Percentiles rank a stretch among this genome's conserved stretches.
Evolutionary conservation across 2,797 vertebrate genomes (phyloP).

Genomic region (Crenichthys baileyi): DNA sequence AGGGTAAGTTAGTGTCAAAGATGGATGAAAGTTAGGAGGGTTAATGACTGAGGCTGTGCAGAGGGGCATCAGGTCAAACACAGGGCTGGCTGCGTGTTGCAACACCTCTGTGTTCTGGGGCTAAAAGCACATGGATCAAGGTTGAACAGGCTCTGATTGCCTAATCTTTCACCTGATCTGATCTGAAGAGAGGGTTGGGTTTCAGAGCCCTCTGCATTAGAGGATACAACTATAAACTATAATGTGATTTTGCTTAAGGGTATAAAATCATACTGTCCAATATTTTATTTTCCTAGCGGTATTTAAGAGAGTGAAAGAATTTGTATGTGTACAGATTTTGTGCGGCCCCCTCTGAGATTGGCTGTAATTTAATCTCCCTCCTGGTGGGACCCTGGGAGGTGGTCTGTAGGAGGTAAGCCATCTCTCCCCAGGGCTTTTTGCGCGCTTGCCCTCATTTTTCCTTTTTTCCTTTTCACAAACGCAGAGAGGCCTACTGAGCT

Average conservation of each 20-base stretch:
- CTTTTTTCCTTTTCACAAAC: conserved; percentile 29
- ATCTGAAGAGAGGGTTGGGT: conserved; percentile 23
- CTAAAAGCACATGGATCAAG: conserved; percentile 47
- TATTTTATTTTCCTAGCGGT: conserved; percentile 45
- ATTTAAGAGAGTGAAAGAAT: conserved; percentile 28
- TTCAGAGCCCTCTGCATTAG: conserved; percentile 16
- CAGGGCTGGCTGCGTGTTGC: conserved; percentile 47
- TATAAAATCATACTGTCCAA: conserved; percentile 39
- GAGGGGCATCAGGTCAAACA: conserved; percentile 48
- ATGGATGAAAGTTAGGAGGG: conserved; percentile 31
- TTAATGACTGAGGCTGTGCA: conserved; percentile 19
- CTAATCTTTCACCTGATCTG: conserved; percentile 53
- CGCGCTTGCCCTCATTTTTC: conserved; percentile 42
- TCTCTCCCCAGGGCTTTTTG: conserved; percentile 63
- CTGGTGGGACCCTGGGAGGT: conserved; percentile 77
- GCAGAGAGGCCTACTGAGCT: conserved; percentile 16
- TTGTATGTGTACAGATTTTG: conserved; percentile 44
- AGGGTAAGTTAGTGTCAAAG: conserved; percentile 23
- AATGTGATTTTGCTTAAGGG: conserved; percentile 35
- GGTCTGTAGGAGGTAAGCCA: conserved; percentile 74
- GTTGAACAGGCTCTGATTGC: conserved; percentile 41
- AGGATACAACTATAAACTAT: conserved; percentile 11
- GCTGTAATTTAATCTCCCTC: conserved; percentile 78
- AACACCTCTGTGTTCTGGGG: conserved; percentile 50
- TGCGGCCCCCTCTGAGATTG: conserved; percentile 57